phyloP scores from a whole-genome alignment of 2,797 vertebrate species.

The Gallirallus australis region DNA sequence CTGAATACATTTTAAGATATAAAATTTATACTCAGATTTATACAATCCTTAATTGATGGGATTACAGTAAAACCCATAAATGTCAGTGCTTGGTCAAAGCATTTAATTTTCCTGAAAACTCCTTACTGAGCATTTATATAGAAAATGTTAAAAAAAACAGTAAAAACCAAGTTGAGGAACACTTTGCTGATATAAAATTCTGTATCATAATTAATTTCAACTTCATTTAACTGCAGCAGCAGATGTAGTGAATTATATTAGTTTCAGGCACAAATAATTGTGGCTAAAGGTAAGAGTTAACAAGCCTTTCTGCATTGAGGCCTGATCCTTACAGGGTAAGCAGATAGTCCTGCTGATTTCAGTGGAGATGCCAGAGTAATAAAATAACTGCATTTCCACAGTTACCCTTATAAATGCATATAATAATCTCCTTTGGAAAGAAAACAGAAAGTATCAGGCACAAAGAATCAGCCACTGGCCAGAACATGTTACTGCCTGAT shows the following conservation, averaged over 20 bases:
- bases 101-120: neutral
- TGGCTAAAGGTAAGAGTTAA: neutral
- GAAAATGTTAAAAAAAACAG: neutral
- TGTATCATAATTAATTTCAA: neutral
- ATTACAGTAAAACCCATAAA: neutral
- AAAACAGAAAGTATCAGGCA: slow-evolving; percentile 55
- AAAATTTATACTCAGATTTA: neutral
- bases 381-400: neutral
- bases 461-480: slow-evolving; percentile 53
- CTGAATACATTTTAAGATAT: neutral
- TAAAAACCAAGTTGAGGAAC: neutral
- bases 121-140: neutral
- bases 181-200: neutral
- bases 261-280: neutral
- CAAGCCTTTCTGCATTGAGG: neutral
- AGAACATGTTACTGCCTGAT: slow-evolving; percentile 65
- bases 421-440: slow-evolving; percentile 64
- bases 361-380: slow-evolving; percentile 12
- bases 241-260: neutral
- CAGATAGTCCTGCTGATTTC: neutral
- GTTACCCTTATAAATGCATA: slow-evolving; percentile 23
- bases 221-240: neutral
- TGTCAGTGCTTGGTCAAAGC: neutral
- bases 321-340: neutral
- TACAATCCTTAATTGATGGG: neutral